Percentiles rank a stretch among this genome's conserved stretches.
These are phyloP conservation scores for Nothura maculosa DNA, from an alignment of 2,797 vertebrate genomes.

Conservation along the genomic window DNA sequence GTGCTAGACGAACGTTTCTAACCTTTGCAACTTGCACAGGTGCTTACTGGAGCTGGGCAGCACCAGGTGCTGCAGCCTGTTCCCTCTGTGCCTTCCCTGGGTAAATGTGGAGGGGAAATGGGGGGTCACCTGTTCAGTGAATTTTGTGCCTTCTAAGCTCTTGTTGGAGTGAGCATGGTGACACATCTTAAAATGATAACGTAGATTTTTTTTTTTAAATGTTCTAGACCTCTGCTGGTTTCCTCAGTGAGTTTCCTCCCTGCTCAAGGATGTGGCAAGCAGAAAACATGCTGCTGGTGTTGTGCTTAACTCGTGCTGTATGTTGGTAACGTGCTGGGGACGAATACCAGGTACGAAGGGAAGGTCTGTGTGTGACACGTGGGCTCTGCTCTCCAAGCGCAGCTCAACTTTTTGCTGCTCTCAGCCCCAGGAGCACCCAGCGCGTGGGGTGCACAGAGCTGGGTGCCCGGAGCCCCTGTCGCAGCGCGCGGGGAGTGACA, in stretches of 20 bases:
- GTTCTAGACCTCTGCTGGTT: background rate
- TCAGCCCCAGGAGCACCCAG: background rate
- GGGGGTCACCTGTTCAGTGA: background rate
- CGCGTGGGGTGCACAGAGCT: too few relatives aligned
- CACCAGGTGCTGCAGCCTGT: background rate
- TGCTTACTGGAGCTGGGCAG: background rate
- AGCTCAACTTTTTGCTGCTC: background rate
- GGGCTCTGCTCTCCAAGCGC: background rate
- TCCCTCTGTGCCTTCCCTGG: background rate
- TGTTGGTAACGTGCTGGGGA: background rate
- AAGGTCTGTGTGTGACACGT: background rate
- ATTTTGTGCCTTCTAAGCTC: background rate
- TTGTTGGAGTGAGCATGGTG: fast-evolving
- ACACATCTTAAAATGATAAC: background rate
- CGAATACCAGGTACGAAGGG: background rate
- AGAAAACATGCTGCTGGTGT: fast-evolving
- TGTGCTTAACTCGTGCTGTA: background rate
- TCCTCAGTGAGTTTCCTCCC: background rate
- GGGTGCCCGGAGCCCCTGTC: too few relatives aligned
- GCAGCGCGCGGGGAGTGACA: background rate
- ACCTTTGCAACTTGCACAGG: background rate
- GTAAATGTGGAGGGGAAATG: background rate
- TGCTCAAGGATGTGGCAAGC: background rate
- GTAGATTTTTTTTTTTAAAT: fast-evolving
- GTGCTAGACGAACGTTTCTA: background rate